A percentile compares a stretch with the other conserved stretches of the same genome.
phyloP scores from a whole-genome alignment of 2,797 vertebrate genomes.

The Paratrypauchen microcephalus region DNA sequence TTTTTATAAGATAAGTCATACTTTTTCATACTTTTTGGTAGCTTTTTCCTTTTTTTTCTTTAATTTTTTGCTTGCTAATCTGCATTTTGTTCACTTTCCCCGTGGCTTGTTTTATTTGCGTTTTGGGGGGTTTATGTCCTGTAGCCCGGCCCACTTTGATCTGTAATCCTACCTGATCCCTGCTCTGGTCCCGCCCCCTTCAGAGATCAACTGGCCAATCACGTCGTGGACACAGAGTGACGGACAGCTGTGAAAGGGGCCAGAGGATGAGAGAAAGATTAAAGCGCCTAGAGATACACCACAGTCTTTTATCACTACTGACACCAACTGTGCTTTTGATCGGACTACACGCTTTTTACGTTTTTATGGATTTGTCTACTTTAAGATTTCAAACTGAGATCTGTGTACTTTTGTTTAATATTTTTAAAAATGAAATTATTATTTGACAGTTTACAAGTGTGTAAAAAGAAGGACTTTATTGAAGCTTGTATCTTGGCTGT shows the following conservation, averaged over 20 bases:
- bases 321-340: slow-evolving; percentile 42
- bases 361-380: too few relatives aligned
- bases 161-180: slow-evolving; percentile 88
- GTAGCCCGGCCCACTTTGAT: slow-evolving; percentile 86
- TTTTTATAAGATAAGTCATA: too few relatives aligned
- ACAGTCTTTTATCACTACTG: slow-evolving; percentile 33
- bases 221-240: slow-evolving; percentile 50
- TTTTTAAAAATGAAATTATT: too few relatives aligned
- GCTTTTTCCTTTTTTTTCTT: too few relatives aligned
- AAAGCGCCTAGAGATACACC: slow-evolving; percentile 44
- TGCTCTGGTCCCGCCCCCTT: slow-evolving; percentile 39
- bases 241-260: slow-evolving; percentile 62
- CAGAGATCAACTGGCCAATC: slow-evolving; percentile 66
- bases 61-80: slow-evolving; percentile 6
- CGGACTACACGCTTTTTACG: not conserved
- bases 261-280: slow-evolving; percentile 27
- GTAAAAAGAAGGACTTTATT: too few relatives aligned
- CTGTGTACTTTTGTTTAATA: too few relatives aligned
- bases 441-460: too few relatives aligned
- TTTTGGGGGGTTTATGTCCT: slow-evolving; percentile 64
- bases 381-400: too few relatives aligned
- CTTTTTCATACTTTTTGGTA: too few relatives aligned
- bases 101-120: slow-evolving; percentile 63
- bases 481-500: too few relatives aligned
- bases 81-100: slow-evolving; percentile 64